A percentile compares a stretch with the other conserved stretches of the same genome.
Evolutionary conservation across 2,113 vertebrate genomes (phyloP).

Genomic region (Marmota flaviventris): DNA sequence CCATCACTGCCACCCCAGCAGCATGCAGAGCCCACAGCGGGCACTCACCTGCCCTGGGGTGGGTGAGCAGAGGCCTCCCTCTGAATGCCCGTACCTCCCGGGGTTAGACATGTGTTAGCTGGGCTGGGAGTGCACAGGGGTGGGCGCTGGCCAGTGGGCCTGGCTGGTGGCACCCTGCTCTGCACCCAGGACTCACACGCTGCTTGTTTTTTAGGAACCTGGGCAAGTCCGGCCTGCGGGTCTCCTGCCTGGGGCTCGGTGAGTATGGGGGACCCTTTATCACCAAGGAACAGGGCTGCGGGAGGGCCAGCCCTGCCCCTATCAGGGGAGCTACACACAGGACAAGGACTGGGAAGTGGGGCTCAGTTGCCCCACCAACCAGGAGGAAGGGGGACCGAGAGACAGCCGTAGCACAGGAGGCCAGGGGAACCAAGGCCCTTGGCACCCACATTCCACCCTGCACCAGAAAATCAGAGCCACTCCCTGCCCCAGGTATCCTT

Average conservation of each 20-base stretch:
- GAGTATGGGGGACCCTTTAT: constrained; percentile 81
- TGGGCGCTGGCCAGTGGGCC: accelerated
- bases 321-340: background rate
- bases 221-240: constrained; percentile 97
- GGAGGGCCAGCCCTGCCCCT: background rate
- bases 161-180: background rate
- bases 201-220: constrained; percentile 94
- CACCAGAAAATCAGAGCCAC: background rate
- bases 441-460: background rate
- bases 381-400: background rate
- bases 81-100: background rate
- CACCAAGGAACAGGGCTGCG: accelerated
- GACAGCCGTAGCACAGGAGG: background rate
- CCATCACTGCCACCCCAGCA: background rate
- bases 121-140: accelerated
- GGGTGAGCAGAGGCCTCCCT: background rate
- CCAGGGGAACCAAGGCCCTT: accelerated
- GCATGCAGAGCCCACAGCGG: accelerated
- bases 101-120: background rate
- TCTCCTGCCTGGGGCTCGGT: constrained; percentile 99
- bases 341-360: background rate
- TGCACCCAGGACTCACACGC: background rate
- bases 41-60: background rate
- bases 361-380: background rate
- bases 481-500: too few relatives aligned